Percentiles rank a stretch among this genome's conserved stretches.
phyloP scores from a whole-genome alignment of 2,888 invertebrate genomes.

The Cremastinae sp. region DNA sequence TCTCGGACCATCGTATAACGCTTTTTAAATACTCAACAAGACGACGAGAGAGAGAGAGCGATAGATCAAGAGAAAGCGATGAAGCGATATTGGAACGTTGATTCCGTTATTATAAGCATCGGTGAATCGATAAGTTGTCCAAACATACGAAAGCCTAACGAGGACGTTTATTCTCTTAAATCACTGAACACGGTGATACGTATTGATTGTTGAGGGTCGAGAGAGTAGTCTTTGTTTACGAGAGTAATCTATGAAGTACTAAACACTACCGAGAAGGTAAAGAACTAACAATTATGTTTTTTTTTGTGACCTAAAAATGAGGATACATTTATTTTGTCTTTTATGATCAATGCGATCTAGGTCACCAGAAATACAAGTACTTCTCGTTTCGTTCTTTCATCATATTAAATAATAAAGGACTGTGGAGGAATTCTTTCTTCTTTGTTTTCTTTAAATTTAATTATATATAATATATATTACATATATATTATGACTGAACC shows the following conservation, averaged over 20 bases:
- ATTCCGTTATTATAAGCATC: slow-evolving; percentile 35
- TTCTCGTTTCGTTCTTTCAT: slow-evolving; percentile 69
- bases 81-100: slow-evolving; percentile 48
- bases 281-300: slow-evolving; percentile 72
- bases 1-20: slow-evolving; percentile 46
- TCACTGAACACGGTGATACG: background rate
- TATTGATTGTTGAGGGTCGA: background rate
- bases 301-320: slow-evolving; percentile 87
- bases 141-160: slow-evolving; percentile 30
- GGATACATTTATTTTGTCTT: slow-evolving; percentile 89
- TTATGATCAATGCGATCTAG: slow-evolving; percentile 82
- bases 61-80: too few species aligned
- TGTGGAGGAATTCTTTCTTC: slow-evolving; percentile 77
- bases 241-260: slow-evolving; percentile 3
- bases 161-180: background rate
- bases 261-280: slow-evolving; percentile 61
- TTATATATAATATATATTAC: slow-evolving; percentile 79
- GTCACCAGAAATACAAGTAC: slow-evolving; percentile 80
- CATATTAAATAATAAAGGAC: slow-evolving; percentile 77
- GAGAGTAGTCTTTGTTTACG: background rate
- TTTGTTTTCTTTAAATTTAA: slow-evolving; percentile 66
- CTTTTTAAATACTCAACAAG: slow-evolving; percentile 48
- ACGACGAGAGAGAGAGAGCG: slow-evolving; percentile 22
- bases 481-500: slow-evolving; percentile 80
- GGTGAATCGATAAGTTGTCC: slow-evolving; percentile 48